Conservation (phyloP, 2,113 vertebrate genomes). For the Thunnus thynnus region DNA sequence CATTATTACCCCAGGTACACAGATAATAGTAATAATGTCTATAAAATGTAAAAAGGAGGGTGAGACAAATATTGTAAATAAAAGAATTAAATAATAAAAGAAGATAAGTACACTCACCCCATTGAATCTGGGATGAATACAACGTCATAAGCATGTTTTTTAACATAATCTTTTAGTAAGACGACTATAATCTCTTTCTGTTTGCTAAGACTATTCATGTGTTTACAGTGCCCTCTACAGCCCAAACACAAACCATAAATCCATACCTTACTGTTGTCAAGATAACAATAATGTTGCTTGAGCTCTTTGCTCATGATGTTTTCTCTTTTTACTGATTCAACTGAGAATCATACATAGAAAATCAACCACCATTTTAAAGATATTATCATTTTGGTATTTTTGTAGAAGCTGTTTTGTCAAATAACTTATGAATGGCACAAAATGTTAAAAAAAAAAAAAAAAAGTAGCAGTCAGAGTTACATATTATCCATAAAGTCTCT, state of each 20-base stretch:
- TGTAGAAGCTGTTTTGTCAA: background rate
- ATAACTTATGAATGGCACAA: background rate
- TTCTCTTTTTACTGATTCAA: background rate
- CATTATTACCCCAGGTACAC: conserved; percentile 91
- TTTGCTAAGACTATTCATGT: conserved; percentile 24
- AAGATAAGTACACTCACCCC: no score
- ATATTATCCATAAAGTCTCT: background rate
- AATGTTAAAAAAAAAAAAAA: background rate
- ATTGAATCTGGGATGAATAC: background rate
- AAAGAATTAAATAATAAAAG: no score
- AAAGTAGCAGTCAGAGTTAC: background rate
- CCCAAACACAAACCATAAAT: background rate
- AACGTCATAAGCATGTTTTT: background rate
- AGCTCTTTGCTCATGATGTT: no score
- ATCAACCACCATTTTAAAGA: background rate
- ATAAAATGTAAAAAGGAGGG: background rate
- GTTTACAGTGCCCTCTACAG: conserved; percentile 71
- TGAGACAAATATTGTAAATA: background rate
- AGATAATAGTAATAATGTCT: background rate
- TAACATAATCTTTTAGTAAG: background rate
- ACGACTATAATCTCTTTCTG: background rate
- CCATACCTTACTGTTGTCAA: background rate
- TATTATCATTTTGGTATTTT: background rate
- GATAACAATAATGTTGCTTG: background rate
- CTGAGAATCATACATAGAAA: background rate